Evolutionary conservation across 2,888 invertebrate genomes (phyloP), one percentile per base, ranked within the genome.

Genomic region (Eristalinus aeneus): DNA sequence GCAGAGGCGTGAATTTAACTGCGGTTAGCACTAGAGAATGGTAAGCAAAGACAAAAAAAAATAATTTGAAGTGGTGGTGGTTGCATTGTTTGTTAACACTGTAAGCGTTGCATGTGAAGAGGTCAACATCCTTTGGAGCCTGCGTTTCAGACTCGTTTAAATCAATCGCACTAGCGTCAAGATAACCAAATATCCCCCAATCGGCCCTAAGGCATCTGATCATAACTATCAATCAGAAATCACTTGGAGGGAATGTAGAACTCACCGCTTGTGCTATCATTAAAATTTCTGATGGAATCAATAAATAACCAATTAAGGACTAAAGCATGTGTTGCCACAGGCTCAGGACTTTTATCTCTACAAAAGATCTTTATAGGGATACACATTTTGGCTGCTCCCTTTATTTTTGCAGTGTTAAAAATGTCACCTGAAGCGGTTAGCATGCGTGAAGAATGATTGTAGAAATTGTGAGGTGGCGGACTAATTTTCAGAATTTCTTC

Each of bases 281-380:
- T 86, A 86, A 86, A 86, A 86, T 86, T 78, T 65, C 82, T 82
- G 81, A 82, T 73, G 77, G 77, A 74, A 86, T 86, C 86, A 86
- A 86, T 86, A 86, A 86, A 86, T 82, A 86, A 86, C 86, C 86
- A 86, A 86, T 86, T 86, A 82, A 74, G 77, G 77, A 63, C 77
- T 65, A 82, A 71, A 86, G 86, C 86, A 86, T 86, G 69, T 86
- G 86, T 86, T 86, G 65, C 77, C 53, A 27, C n/a, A 54, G 73
- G 86, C 65, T 56, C 46, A 22, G 32, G 46, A 72, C 20, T 27
- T 32, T 23, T 65, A 82, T 82, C 86, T 46, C 3, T 20, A 69
- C 34, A 58, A 34, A 67, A 67, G 81, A 86, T 86, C 86, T 81
- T 71, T 82, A 69, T 77, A 61, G 75, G 76, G 5, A 65, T 64